Percentiles rank a stretch among this genome's conserved stretches.
Evolutionary conservation across 2,113 vertebrate species (phyloP).

Genomic region (Erpornis zantholeuca): DNA sequence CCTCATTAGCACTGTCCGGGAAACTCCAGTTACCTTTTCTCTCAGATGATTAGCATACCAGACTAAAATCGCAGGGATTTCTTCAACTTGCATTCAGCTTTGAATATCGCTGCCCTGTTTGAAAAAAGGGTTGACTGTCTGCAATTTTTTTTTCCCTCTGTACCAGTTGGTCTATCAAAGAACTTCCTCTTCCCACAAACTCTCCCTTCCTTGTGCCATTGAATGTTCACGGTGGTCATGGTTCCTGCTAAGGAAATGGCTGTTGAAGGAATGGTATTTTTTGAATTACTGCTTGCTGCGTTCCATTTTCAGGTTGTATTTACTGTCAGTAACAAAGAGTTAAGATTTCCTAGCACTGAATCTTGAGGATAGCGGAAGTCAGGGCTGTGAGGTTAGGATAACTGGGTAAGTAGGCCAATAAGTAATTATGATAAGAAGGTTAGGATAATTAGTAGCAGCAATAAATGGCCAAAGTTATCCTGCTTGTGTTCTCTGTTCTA

Average conservation of each 20-base stretch:
- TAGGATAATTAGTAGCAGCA: constrained; percentile 29
- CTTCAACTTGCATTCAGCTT: neutral
- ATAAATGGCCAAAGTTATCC: constrained; percentile 24
- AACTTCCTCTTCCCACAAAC: neutral
- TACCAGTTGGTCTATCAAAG: neutral
- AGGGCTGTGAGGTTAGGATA: neutral
- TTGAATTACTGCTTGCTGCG: neutral
- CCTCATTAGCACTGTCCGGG: neutral
- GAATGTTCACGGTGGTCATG: neutral
- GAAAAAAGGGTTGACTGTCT: neutral
- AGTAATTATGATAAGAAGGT: constrained; percentile 63
- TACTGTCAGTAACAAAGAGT: constrained; percentile 16
- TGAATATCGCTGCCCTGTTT: neutral
- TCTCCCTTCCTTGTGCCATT: neutral
- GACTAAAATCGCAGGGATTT: neutral
- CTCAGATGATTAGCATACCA: neutral
- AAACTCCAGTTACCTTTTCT: neutral
- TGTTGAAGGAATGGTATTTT: neutral
- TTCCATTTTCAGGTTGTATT: constrained; percentile 5
- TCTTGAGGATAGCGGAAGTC: constrained; percentile 24
- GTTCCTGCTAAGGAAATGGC: neutral
- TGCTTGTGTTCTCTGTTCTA: constrained; percentile 25
- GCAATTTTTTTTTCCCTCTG: neutral
- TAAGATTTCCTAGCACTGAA: constrained; percentile 1
- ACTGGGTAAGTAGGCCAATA: constrained; percentile 52